phyloP scores from a whole-genome alignment of 2,797 vertebrate species.

The Cottoperca gobio region DNA sequence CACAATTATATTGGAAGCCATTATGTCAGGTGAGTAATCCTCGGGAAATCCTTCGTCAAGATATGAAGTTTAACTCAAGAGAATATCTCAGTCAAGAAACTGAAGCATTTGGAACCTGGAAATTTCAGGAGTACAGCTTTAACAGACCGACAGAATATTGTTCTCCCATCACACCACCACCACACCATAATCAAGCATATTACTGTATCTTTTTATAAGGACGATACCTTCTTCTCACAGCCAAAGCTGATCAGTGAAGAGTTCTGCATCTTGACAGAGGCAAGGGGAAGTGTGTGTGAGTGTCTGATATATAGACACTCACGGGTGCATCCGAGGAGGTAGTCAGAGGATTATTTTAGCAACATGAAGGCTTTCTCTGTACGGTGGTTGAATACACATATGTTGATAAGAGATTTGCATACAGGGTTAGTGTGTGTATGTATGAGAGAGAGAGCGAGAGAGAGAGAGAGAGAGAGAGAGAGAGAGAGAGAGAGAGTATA shows the following conservation, averaged over 20 bases:
- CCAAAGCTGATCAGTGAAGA: background rate
- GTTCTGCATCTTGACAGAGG: constrained; percentile 13
- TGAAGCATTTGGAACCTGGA: constrained; percentile 57
- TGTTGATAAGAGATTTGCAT: constrained; percentile 40
- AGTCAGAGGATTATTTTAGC: constrained; percentile 18
- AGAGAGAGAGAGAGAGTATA: constrained; percentile 21
- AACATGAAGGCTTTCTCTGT: background rate
- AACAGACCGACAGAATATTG: background rate
- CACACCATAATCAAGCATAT: background rate
- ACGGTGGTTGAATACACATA: background rate
- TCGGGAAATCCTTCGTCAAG: constrained; percentile 33
- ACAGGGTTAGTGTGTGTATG: constrained; percentile 2
- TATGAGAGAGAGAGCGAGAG: constrained; percentile 28
- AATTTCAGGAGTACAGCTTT: background rate
- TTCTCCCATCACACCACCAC: background rate
- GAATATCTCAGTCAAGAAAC: constrained; percentile 51
- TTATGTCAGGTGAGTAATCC: constrained; percentile 68
- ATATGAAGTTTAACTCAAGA: constrained; percentile 58
- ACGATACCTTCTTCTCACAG: background rate
- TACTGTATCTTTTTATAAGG: background rate
- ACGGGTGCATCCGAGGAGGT: background rate
- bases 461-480: constrained; percentile 20
- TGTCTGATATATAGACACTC: background rate
- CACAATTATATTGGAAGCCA: constrained; percentile 95
- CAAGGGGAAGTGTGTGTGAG: constrained; percentile 46